Evolutionary conservation across 2,888 invertebrate genomes (phyloP).

Genomic region (Polydrusus pterygomalis): DNA sequence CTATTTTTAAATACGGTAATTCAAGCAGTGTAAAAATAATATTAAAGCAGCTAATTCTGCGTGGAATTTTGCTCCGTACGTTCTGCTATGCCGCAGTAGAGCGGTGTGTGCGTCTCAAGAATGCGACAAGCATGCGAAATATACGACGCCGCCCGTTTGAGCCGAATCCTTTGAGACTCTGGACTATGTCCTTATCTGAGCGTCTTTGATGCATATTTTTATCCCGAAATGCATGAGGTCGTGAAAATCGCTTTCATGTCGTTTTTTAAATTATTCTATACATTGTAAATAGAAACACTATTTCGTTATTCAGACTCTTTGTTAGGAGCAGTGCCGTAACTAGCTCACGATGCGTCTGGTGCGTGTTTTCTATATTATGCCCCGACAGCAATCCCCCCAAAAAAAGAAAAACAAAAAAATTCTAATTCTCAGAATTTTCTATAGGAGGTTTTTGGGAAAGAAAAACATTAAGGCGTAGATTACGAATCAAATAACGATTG

Average conservation of each 20-base stretch:
- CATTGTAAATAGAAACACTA: not conserved
- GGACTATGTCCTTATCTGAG: slow-evolving; percentile 14
- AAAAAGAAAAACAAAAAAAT: no score
- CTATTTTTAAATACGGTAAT: no score
- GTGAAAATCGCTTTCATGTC: not conserved
- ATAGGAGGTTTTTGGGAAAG: no score
- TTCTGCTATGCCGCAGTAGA: slow-evolving; percentile 13
- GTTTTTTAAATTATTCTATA: not conserved
- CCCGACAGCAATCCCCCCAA: no score
- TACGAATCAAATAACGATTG: no score
- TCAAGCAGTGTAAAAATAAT: not conserved
- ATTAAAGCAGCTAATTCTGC: not conserved
- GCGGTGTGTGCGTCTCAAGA: slow-evolving; percentile 23
- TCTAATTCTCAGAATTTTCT: no score
- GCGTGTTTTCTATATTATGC: no score
- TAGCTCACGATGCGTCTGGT: no score
- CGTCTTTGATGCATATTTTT: slow-evolving; percentile 25
- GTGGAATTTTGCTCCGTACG: not conserved
- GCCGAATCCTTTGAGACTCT: slow-evolving; percentile 22
- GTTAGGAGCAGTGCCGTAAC: no score
- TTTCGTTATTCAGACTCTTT: no score
- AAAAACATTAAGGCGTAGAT: no score
- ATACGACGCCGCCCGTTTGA: slow-evolving; percentile 19
- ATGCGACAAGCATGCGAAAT: slow-evolving; percentile 34
- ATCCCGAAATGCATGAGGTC: not conserved